Evolutionary conservation across 2,888 invertebrate species (phyloP), one percentile per base, ranked within the genome.

Genomic region (Anthrax anthrax): DNA sequence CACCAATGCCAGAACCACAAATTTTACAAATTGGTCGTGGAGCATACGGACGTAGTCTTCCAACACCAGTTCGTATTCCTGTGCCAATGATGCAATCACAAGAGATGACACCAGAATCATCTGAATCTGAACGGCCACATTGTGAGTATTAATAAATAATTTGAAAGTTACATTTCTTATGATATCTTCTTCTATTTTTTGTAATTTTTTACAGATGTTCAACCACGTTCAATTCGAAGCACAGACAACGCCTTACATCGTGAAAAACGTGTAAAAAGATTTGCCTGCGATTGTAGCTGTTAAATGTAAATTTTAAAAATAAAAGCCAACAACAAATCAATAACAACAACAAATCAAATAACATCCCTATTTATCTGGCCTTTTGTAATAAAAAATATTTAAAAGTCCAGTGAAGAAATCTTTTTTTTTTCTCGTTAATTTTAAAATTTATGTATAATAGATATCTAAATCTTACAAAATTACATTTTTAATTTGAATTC

Each of bases 171-270:
- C 13, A 38, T n/a, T n/a, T n/a, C n/a, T n/a, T n/a, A n/a, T n/a
- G n/a, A n/a, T n/a, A n/a, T n/a, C n/a, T n/a, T n/a, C n/a, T n/a
- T n/a, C n/a, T n/a, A 23, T 16, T 44, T 45, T 46, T 19, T 29
- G 13, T 36, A 29, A 29, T 40, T 41, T 70, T 72, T 38, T 23
- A 8, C 73, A 88, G 87, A 79, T 63, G 80, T 88, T 61, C 87
- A 87, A 65, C 87, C 87, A 48, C 80, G 87, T 60, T 81, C 81
- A 50, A 75, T 80, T 52, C 81, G 81, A 58, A 78, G 76, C 61
- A 73, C 75, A 18, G 75, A 76, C 60, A 70, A 64, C 54, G 60
- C 69, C 59, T 64, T 63, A 56, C 71, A 72, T 54, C 71, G 71
- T 46, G 74, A 77, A 57, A 80, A 81, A 65, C 77, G 81, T 58